These are phyloP conservation scores for Tyria jacobaeae DNA, from an alignment of 2,888 invertebrate genomes.

Conservation along the genomic window DNA sequence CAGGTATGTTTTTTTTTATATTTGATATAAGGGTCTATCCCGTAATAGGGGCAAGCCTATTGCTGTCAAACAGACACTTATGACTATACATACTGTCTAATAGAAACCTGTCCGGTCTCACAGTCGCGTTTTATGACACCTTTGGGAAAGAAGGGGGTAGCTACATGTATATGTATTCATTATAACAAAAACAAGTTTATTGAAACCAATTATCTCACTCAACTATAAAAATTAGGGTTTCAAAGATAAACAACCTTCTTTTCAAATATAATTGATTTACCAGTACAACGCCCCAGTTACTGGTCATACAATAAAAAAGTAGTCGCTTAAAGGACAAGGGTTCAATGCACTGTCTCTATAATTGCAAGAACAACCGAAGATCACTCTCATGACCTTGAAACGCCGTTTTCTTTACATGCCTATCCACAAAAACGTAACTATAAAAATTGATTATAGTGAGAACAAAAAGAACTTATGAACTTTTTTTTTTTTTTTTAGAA, in stretches of 20 bases:
- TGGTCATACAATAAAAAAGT: conserved; percentile 42
- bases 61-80: no score
- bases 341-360: conserved; percentile 26
- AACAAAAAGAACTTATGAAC: conserved; percentile 30
- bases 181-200: neutral
- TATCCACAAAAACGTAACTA: conserved; percentile 32
- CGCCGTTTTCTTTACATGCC: conserved; percentile 20
- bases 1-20: no score
- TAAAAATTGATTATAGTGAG: conserved; percentile 37
- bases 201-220: neutral
- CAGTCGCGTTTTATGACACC: no score
- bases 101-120: no score
- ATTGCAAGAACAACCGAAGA: conserved; percentile 28
- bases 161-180: neutral
- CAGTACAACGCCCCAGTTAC: conserved; percentile 45
- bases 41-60: no score
- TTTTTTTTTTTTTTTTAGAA: conserved; percentile 3
- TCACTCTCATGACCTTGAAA: conserved; percentile 21
- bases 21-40: no score
- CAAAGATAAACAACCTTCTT: conserved; percentile 21
- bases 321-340: conserved; percentile 23
- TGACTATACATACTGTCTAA: no score
- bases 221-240: neutral
- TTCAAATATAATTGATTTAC: conserved; percentile 37
- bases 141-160: no score